These are phyloP conservation scores for Drosophila setosimentum DNA, from an alignment of 2,888 invertebrate species.

Conservation along the genomic window DNA sequence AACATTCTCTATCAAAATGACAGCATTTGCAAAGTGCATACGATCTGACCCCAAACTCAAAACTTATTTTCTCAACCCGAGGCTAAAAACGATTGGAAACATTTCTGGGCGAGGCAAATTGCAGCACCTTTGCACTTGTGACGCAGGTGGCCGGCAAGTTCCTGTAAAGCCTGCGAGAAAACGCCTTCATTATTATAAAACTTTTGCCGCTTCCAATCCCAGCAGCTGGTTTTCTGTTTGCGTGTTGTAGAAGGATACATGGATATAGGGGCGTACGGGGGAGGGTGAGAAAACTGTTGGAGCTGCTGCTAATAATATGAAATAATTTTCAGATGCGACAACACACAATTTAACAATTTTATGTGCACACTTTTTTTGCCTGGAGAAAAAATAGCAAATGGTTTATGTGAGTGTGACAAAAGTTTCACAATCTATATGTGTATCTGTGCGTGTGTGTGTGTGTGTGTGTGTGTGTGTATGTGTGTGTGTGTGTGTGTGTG, in stretches of 20 bases:
- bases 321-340: constrained; percentile 43
- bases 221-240: neutral
- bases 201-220: constrained; percentile 32
- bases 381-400: constrained; percentile 24
- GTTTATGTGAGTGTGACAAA: constrained; percentile 50
- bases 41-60: neutral
- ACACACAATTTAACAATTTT: constrained; percentile 51
- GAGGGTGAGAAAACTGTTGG: neutral
- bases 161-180: constrained; percentile 11
- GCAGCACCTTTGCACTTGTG: constrained; percentile 50
- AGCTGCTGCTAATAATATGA: constrained; percentile 38
- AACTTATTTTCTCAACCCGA: neutral
- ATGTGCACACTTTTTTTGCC: constrained; percentile 35
- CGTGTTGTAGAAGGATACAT: neutral
- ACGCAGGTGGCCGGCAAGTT: constrained; percentile 17
- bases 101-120: constrained; percentile 38
- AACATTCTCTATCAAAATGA: constrained; percentile 4
- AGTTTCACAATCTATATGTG: constrained; percentile 10
- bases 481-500: neutral
- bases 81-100: constrained; percentile 10
- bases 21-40: constrained; percentile 14
- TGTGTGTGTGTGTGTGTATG: constrained; percentile 4
- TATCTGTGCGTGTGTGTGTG: neutral
- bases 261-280: neutral
- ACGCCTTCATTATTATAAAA: constrained; percentile 57